Conservation (phyloP, 2,888 invertebrate species). For the Caenorhabditis panamensis region DNA sequence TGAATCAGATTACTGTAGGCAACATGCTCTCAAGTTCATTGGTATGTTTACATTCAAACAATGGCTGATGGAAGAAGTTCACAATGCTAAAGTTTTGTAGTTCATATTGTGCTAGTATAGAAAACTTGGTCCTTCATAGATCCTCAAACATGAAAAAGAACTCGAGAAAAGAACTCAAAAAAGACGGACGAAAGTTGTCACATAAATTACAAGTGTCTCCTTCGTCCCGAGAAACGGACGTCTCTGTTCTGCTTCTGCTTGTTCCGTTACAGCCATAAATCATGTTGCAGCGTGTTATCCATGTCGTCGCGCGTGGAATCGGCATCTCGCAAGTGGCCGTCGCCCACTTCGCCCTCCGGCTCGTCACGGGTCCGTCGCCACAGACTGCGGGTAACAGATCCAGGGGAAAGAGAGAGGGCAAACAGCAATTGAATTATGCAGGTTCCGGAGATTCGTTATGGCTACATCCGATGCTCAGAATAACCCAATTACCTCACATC, state of each 20-base stretch:
- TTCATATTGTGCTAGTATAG: too few relatives aligned
- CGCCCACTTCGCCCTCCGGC: constrained; percentile 77
- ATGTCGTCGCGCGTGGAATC: constrained; percentile 76
- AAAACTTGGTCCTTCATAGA: too few relatives aligned
- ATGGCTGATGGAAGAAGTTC: too few relatives aligned
- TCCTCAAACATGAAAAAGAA: constrained; percentile 1
- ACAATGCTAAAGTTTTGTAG: too few relatives aligned
- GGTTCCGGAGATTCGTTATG: constrained; percentile 73
- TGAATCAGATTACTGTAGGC: too few relatives aligned
- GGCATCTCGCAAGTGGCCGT: constrained; percentile 74
- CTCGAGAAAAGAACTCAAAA: not conserved
- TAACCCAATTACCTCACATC: constrained; percentile 59
- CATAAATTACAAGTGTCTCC: constrained; percentile 23
- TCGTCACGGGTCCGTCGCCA: constrained; percentile 69
- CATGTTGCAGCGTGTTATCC: constrained; percentile 75
- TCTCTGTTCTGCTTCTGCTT: constrained; percentile 1
- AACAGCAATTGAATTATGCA: constrained; percentile 26
- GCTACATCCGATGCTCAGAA: constrained; percentile 75
- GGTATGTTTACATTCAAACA: too few relatives aligned
- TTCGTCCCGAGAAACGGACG: constrained; percentile 8
- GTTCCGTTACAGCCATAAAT: constrained; percentile 39
- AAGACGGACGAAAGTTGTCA: constrained; percentile 4
- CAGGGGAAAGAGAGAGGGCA: not conserved
- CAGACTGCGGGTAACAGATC: constrained; percentile 61
- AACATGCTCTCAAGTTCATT: too few relatives aligned